These are phyloP conservation scores for Synanthedon vespiformis DNA, from an alignment of 2,888 invertebrate genomes.

Conservation along the genomic window DNA sequence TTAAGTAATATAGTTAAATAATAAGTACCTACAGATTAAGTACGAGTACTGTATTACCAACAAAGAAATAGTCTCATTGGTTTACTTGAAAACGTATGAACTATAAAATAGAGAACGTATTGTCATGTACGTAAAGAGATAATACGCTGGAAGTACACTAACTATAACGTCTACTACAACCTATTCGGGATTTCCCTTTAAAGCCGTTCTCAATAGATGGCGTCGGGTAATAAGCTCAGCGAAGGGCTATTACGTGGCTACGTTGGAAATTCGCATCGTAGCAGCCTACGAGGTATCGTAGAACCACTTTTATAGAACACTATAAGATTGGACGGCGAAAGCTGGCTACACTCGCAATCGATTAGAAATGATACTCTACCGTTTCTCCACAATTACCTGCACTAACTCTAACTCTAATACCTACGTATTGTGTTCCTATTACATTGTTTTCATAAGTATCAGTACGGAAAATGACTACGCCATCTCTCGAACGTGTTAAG, in stretches of 20 bases:
- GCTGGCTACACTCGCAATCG: conserved; percentile 45
- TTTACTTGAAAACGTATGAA: no score
- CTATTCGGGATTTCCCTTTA: conserved; percentile 63
- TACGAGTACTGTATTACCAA: no score
- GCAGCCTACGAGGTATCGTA: conserved; percentile 38
- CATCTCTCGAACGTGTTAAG: conserved; percentile 11
- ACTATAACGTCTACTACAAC: conserved; percentile 46
- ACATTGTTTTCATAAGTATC: neutral
- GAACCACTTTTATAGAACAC: conserved; percentile 46
- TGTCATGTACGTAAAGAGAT: conserved; percentile 33
- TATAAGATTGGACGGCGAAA: conserved; percentile 30
- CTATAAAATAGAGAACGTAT: conserved; percentile 9
- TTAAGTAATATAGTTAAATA: no score
- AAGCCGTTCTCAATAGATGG: conserved; percentile 68
- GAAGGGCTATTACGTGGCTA: conserved; percentile 60
- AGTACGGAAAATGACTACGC: conserved; percentile 1
- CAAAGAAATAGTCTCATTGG: no score
- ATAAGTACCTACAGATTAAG: no score
- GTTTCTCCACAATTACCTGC: conserved; percentile 11
- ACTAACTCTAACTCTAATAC: conserved; percentile 31
- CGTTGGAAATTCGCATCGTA: conserved; percentile 54
- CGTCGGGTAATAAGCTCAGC: conserved; percentile 63
- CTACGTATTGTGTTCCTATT: conserved; percentile 25
- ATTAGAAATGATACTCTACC: conserved; percentile 33
- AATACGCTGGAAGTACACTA: conserved; percentile 41